Base-by-base conservation (phyloP, 2,113 vertebrate genomes). In the Ciconia boyciana region DNA sequence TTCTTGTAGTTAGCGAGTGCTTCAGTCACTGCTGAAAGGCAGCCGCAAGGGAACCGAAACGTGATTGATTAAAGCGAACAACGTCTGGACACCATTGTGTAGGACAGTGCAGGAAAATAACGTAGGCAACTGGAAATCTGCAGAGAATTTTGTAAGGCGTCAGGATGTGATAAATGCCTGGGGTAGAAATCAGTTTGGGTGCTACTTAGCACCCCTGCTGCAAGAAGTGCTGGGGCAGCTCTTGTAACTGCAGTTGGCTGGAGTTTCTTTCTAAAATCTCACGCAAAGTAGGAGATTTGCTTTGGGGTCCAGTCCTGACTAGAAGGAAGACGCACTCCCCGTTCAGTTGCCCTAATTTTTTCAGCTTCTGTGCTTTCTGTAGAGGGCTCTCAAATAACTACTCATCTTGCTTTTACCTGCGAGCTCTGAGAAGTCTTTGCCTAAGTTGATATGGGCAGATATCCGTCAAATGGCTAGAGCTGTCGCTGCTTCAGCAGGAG, bases 21-120 rank as follows among this genome's bases (percentile, higher is more conserved):
- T 91, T 95, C 83, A 64, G 72, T 64, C 60, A 2, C 72, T 71
- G 84, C 69, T 87, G 94, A 96, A 95, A 84, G 78, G 77, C 51
- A 89, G 43, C 55, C 69, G 29, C 6, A 0, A 19, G 55, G 77
- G 60, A 90, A 78, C 16, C 74, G 74, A 75, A 91, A 85, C 4
- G 1, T 60, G 48, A 82, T 71, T 95, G 93, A 82, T 79, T 75
- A 80, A 55, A 71, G 91, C 2, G 4, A 91, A 43, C 78, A 82
- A 52, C 4, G 48, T 36, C 94, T 95, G 86, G 74, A 55, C 39
- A 44, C 34, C 41, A 49, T 82, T 64, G 52, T 93, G 87, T 64
- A 68, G 68, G 72, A 77, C 75, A 44, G 44, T 3, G 14, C 49
- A 64, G 76, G 54, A 89, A 81, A 96, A 93, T 43, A 46, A 77